Base-by-base conservation (phyloP, 1,140 invertebrate species). In the Drosophila murphyi region DNA sequence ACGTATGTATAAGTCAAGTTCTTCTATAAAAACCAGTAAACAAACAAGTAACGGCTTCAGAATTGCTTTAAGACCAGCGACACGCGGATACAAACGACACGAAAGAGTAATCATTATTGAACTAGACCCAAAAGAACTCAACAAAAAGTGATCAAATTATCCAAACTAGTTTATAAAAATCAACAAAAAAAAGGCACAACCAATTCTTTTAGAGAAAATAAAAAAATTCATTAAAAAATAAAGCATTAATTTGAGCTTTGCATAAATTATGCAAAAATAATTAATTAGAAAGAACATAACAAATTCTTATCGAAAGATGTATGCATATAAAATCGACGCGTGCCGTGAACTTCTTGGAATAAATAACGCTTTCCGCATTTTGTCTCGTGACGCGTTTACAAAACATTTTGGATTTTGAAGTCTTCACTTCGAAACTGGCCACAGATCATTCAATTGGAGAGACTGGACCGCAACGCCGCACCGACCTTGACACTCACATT, bases 401-500 rank as follows among this genome's bases (percentile, higher is more conserved):
- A 52, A 35, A 28, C 35, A 31, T 47, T 10, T 47, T 50, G n/a
- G 6, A 29, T 45, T 35, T 67, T 51, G 12, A 43, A 52, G 37
- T 39, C 41, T 34, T 55, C 50, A 35, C 34, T 29, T 60, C 45
- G 35, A 61, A 77, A 67, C 65, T 59, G 70, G 47, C 43, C 29
- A 29, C 47, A 48, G 6, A 20, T 50, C 47, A 45, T 39, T 29
- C 47, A 45, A 5, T 34, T 29, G 31, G 41, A 28, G 35, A 69
- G 78, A 87, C 76, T 88, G 79, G 83, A 80, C 74, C 60, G 52
- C 63, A n/a, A 43, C 39, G 48, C 62, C 52, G 34, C 50, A 64
- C 81, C 85, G 85, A 92, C 90, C 90, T 92, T 92, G 90, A 92
- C 90, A 92, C 90, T 92, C 87, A 92, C 89, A 89, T 89, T 89